A percentile compares a stretch with the other conserved stretches of the same genome.
phyloP scores from a whole-genome alignment of 2,113 vertebrate genomes.

The Burhinus bistriatus region DNA sequence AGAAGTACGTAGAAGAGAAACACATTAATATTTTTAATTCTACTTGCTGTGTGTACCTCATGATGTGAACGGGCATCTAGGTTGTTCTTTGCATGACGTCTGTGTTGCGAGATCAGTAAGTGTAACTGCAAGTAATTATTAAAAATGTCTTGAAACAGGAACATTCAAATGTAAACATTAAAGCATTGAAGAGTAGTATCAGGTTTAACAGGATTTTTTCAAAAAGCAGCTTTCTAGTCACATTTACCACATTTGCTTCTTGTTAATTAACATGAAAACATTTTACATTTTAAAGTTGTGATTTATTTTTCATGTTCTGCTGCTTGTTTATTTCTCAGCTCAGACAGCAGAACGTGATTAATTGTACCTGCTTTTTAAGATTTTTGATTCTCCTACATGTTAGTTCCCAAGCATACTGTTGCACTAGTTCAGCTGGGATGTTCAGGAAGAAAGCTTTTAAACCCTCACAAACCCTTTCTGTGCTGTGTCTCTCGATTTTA shows the following conservation, averaged over 20 bases:
- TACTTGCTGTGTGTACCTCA: background rate
- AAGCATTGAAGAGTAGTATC: background rate
- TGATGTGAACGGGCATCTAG: background rate
- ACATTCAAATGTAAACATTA: background rate
- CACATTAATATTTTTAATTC: background rate
- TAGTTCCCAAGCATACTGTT: background rate
- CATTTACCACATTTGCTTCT: background rate
- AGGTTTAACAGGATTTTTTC: background rate
- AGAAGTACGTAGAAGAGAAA: background rate
- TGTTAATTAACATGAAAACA: background rate
- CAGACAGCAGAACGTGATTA: background rate
- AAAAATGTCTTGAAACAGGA: background rate
- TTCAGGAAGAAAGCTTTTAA: background rate
- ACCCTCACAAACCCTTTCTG: background rate
- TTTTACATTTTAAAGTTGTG: background rate
- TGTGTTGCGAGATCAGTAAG: background rate
- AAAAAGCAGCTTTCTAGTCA: background rate
- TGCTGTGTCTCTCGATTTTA: background rate
- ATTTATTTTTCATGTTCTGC: conserved; percentile 10
- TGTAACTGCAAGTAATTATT: background rate
- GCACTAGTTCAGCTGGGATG: background rate
- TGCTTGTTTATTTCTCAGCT: background rate
- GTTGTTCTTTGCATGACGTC: background rate
- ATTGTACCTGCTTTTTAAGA: background rate
- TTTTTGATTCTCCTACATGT: background rate